Base-by-base conservation (phyloP, 2,113 vertebrate species). In the Machaerirhynchus nigripectus region DNA sequence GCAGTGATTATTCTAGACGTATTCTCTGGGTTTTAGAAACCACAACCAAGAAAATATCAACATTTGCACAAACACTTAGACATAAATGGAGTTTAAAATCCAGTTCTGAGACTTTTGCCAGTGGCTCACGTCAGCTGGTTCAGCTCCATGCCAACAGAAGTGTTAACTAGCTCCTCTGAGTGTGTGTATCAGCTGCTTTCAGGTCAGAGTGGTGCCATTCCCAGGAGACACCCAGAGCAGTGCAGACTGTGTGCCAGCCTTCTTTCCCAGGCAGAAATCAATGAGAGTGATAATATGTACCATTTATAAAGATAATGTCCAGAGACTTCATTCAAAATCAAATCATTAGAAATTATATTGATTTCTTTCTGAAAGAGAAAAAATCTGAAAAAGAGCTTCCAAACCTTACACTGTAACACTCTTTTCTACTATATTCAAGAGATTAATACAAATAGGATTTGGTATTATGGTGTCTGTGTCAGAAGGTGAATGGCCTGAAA, bases 271-370 rank as follows among this genome's bases (percentile, higher is more conserved):
- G 42, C 20, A 89, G 76, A 89, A 94, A 91, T 93, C 77, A 82
- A 70, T 90, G 30, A 0, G 0, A 65, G 33, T 59, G 47, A 47
- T 81, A 89, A 56, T 56, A 57, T 0, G 0, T 77, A 90, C 65
- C 46, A 69, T 86, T 70, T 84, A 86, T 55, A 73, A 84, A 59
- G 49, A 77, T 73, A 53, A 57, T 47, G 55, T 10, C 31, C 23
- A 77, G 35, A 78, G 63, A 70, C 8, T 22, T 76, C 27, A 92
- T 80, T 84, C 69, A 89, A 86, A 86, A 91, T 70, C 44, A 50
- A 61, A 86, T 59, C 0, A 0, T 74, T 80, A 76, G 46, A 65
- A 77, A 80, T 77, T 35, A 55, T 26, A 67, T 23, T 85, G 67
- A 85, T 92, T 77, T 90, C 9, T 39, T 84, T 70, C 80, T 75